phyloP scores from a whole-genome alignment of 1,140 invertebrate genomes.

The Atta texana region DNA sequence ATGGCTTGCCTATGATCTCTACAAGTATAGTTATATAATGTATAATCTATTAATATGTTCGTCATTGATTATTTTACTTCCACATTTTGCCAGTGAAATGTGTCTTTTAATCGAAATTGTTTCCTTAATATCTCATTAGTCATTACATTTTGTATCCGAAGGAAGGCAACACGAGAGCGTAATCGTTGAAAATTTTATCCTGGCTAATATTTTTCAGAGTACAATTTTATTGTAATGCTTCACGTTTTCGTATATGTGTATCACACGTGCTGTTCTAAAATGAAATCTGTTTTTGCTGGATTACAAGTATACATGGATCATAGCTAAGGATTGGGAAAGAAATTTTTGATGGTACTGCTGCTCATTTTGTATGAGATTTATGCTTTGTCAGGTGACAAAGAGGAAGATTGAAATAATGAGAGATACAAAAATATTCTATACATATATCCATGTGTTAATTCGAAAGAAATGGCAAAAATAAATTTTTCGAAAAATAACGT shows the following conservation, averaged over 20 bases:
- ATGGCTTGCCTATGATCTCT: constrained; percentile 75
- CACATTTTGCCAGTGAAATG: constrained; percentile 55
- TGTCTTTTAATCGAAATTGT: constrained; percentile 48
- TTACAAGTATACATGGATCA: constrained; percentile 44
- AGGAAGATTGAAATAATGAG: constrained; percentile 73
- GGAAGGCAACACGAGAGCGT: constrained; percentile 66
- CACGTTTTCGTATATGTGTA: constrained; percentile 66
- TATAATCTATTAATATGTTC: constrained; percentile 70
- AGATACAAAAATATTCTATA: constrained; percentile 31
- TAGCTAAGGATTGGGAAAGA: constrained; percentile 42
- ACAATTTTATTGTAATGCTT: constrained; percentile 64
- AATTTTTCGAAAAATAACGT: constrained; percentile 24
- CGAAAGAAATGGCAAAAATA: not conserved
- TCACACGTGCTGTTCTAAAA: constrained; percentile 51
- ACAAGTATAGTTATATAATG: constrained; percentile 75
- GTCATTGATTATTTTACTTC: constrained; percentile 67
- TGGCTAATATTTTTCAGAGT: constrained; percentile 47
- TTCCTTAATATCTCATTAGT: constrained; percentile 43
- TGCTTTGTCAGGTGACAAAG: constrained; percentile 71
- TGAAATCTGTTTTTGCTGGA: constrained; percentile 47
- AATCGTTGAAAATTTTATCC: constrained; percentile 65
- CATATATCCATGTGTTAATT: not conserved
- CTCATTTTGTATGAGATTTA: constrained; percentile 47
- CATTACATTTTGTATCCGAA: constrained; percentile 49
- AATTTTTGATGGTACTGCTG: constrained; percentile 53